These are phyloP conservation scores for mouse (Mus musculus) DNA, from an alignment of 2,113 vertebrate genomes.

Conservation along the genomic window GRCm39 chrX:130590501-130591000, in stretches of 20 bases:
- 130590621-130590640: too few species aligned
- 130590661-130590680: neutral
- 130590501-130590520: neutral
- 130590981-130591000: neutral
- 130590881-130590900: neutral
- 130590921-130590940: neutral
- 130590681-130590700: neutral
- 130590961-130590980: neutral
- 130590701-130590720: neutral
- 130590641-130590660: neutral
- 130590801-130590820: neutral
- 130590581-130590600: neutral
- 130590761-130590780: neutral
- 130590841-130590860: neutral
- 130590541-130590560: neutral
- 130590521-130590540: neutral
- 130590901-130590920: neutral
- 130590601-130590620: too few species aligned
- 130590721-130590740: neutral
- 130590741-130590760: neutral
- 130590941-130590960: neutral
- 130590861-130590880: neutral
- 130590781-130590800: neutral
- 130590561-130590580: neutral
- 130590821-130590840: neutral